Evolutionary conservation across 2,888 invertebrate genomes (phyloP), one percentile per base, ranked within the genome.

Genomic region (Pyrrhosoma nymphula): DNA sequence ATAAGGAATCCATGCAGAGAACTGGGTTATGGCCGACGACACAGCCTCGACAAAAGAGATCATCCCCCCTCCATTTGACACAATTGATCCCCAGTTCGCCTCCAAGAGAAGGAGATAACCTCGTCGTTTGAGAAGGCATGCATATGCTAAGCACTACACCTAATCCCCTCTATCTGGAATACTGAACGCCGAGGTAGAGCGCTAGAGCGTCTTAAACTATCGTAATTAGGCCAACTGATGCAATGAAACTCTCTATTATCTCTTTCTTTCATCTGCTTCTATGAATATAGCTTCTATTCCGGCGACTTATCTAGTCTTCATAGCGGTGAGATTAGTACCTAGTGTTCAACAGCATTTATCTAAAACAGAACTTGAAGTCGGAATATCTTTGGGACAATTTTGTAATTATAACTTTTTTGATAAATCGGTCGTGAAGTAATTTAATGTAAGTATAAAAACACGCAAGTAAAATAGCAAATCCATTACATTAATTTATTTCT

Each of bases 1-100:
- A 63, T 47, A 20, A 47, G 93, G 90, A 90, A 23, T 56, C 12
- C 60, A 60, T 60, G 20, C 18, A 30, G 35, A 0, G 60, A 93
- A 93, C 69, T 93, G 23, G 93, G 69, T 93, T 93, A 93, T 47
- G n/a, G 93, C 47, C 14, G 39, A 93, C 69, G 47, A 93, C 63
- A 35, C 35, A 6, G 30, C 56, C 91, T 39, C 39, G 63, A 47
- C 63, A 93, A 75, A 63, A 93, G 75, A 69, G 93, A 55, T 63
- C 91, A 91, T 63, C 93, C 14, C 30, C 82, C 82, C 82, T 82
- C 35, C 82, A 82, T 82, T 91, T 26, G 23, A 39, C 23, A 39
- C 39, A 23, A 60, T 91, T 39, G 26, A 39, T 69, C 93, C 47
- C 12, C 6, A 47, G 35, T n/a, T 55, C 75, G 20, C 55, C 39